These are phyloP conservation scores for Hypomecis punctinalis DNA, from an alignment of 2,888 invertebrate species.

Conservation along the genomic window DNA sequence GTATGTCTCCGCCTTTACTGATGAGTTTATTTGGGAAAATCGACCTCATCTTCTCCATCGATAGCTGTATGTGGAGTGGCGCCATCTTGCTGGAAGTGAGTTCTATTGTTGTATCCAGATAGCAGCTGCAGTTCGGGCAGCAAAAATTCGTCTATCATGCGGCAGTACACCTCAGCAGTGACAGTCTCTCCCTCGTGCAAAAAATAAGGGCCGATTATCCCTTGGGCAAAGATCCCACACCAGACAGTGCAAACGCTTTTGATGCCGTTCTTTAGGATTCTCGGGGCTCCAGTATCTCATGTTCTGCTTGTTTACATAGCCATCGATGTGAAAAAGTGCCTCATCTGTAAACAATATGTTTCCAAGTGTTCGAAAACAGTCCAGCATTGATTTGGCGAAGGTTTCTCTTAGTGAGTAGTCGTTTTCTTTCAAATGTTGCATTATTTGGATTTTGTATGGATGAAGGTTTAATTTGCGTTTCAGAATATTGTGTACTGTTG, in stretches of 20 bases:
- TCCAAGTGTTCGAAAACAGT: conserved; percentile 30
- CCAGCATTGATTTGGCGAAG: conserved; percentile 35
- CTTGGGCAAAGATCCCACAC: conserved; percentile 27
- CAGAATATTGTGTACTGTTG: conserved; percentile 9
- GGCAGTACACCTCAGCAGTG: too few relatives aligned
- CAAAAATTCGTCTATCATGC: conserved; percentile 20
- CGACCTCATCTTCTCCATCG: too few relatives aligned
- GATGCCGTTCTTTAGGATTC: conserved; percentile 28
- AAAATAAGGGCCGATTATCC: conserved; percentile 32
- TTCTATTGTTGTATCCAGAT: conserved; percentile 30
- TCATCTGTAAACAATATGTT: conserved; percentile 12
- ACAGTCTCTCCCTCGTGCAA: conserved; percentile 31
- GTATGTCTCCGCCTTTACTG: too few relatives aligned
- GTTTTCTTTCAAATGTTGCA: conserved; percentile 25
- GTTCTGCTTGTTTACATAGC: conserved; percentile 30
- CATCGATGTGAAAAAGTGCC: conserved; percentile 34
- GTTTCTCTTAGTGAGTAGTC: conserved; percentile 30
- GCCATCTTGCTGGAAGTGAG: conserved; percentile 29
- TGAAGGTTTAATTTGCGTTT: conserved; percentile 1
- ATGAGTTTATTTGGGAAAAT: too few relatives aligned
- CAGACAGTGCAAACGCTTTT: conserved; percentile 31
- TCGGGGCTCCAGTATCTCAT: conserved; percentile 29
- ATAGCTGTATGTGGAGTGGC: conserved; percentile 16
- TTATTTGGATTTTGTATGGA: conserved; percentile 9
- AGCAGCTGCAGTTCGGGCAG: conserved; percentile 26